These are phyloP conservation scores for Colaptes auratus DNA, from an alignment of 2,113 vertebrate species.

Conservation along the genomic window DNA sequence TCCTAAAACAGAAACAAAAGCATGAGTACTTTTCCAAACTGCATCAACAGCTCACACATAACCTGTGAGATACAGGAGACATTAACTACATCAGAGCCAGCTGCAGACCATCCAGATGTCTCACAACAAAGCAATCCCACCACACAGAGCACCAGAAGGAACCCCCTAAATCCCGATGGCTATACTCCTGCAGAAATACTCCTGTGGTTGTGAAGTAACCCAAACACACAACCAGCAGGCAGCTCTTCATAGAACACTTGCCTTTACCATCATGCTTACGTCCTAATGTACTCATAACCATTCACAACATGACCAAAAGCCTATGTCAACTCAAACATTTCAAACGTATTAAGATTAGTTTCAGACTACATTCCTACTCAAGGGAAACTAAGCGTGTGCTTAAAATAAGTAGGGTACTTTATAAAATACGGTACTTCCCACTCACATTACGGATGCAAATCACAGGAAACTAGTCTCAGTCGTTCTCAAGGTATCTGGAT, in stretches of 20 bases:
- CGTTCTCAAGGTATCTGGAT: accelerated
- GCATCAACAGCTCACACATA: background rate
- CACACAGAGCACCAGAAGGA: background rate
- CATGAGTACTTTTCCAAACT: background rate
- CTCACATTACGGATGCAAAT: accelerated
- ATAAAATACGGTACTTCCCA: background rate
- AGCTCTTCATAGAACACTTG: accelerated
- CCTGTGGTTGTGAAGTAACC: accelerated
- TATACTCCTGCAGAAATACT: accelerated
- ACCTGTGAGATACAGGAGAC: background rate
- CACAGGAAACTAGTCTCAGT: accelerated
- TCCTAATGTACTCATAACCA: accelerated
- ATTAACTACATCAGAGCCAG: background rate
- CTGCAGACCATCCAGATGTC: background rate
- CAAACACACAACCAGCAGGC: background rate
- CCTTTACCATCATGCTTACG: accelerated
- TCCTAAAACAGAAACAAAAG: background rate
- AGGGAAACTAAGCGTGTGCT: accelerated
- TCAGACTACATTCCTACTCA: background rate
- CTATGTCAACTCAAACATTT: accelerated
- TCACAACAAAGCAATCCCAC: too few relatives aligned
- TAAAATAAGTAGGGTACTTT: background rate
- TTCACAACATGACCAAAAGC: accelerated
- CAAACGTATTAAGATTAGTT: accelerated
- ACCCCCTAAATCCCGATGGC: background rate